Evolutionary conservation across 53 echinoderm and acorn worm species (phyloP).

Genomic region (Antedon mediterranea): DNA sequence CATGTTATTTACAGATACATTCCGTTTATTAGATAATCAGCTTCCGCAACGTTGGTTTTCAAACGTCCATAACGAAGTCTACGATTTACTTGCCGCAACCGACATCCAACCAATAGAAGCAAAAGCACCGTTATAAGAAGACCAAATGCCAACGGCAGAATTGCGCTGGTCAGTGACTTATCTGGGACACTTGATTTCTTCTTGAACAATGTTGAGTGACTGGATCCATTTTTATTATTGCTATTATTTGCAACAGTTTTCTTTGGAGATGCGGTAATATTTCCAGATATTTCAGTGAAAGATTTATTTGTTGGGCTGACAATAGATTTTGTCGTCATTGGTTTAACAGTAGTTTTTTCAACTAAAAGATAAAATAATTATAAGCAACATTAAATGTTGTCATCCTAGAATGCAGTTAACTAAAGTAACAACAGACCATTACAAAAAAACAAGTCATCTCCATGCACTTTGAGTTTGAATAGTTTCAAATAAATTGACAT

Average conservation of each 20-base stretch:
- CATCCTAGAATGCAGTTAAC: too few relatives aligned
- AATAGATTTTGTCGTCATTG: not conserved
- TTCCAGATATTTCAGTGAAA: not conserved
- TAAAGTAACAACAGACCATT: too few relatives aligned
- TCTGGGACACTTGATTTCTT: not conserved
- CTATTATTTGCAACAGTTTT: not conserved
- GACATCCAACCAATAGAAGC: conserved; percentile 71
- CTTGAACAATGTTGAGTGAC: not conserved
- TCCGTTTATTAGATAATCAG: conserved; percentile 93
- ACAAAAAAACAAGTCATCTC: too few relatives aligned
- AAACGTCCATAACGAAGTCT: conserved; percentile 64
- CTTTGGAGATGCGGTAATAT: not conserved
- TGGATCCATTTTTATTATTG: not conserved
- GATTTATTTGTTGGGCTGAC: not conserved
- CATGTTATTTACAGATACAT: conserved; percentile 60
- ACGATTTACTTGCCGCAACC: conserved; percentile 79
- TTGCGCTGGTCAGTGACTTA: conserved; percentile 35
- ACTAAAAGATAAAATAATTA: not conserved
- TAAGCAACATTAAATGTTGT: too few relatives aligned
- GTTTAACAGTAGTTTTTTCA: not conserved
- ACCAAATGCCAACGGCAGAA: conserved; percentile 74
- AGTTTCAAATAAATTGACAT: too few relatives aligned
- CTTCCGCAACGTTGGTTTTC: conserved; percentile 70
- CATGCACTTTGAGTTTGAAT: too few relatives aligned
- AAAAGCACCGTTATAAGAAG: conserved; percentile 72